Percentiles rank a stretch among this genome's conserved stretches.
Evolutionary conservation across 2,113 vertebrate species (phyloP).

Genomic region (Paradoxurus hermaphroditus): DNA sequence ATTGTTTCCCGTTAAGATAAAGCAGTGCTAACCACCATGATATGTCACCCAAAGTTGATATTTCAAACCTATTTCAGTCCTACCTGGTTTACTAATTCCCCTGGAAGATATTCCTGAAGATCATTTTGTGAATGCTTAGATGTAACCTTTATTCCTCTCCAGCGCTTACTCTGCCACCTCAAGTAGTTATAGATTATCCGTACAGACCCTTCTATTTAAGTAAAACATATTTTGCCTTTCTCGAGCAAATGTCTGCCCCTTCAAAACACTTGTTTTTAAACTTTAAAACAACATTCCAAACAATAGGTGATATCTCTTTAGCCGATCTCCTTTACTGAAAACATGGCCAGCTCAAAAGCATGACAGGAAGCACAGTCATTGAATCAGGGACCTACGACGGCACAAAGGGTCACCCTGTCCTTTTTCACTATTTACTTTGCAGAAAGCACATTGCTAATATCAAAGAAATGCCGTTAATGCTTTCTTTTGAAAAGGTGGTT

Average conservation of each 20-base stretch:
- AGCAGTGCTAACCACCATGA: background rate
- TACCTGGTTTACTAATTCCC: background rate
- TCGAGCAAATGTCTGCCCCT: background rate
- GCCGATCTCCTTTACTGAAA: background rate
- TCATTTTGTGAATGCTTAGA: background rate
- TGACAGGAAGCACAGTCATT: background rate
- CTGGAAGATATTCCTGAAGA: background rate
- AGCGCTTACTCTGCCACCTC: background rate
- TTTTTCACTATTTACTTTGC: background rate
- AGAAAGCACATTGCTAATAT: background rate
- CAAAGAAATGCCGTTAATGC: conserved; percentile 21
- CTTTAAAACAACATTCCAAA: background rate
- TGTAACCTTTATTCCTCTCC: background rate
- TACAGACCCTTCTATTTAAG: background rate
- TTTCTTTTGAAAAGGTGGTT: conserved; percentile 31
- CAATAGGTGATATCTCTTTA: background rate
- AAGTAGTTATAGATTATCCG: background rate
- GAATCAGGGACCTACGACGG: background rate
- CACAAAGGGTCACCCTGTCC: background rate
- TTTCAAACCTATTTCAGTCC: background rate
- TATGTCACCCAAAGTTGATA: background rate
- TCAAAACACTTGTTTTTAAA: background rate
- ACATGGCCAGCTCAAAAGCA: background rate
- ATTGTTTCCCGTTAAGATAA: background rate
- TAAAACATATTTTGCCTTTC: background rate